Evolutionary conservation across 2,113 vertebrate genomes (phyloP), one percentile per base, ranked within the genome.

Genomic region (Lamprotornis superbus): DNA sequence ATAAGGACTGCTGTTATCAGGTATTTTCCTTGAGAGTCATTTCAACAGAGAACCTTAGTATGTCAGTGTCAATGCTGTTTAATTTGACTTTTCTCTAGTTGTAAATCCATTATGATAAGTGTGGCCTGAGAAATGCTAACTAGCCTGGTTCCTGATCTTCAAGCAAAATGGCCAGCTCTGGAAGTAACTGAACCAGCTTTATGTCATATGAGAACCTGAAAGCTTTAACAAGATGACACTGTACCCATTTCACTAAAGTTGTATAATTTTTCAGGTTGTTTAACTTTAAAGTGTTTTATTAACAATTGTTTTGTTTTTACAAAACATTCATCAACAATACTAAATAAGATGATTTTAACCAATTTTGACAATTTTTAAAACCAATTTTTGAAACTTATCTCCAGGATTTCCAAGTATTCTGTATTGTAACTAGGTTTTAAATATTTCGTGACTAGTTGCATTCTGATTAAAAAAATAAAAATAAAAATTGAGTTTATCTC

Each of bases 31-130:
- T 10, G 7, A n/a, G 5, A 53, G 17, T 39, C 3, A 6, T 4
- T 87, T 85, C 44, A 85, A 17, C 25, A 50, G 24, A 14, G 2
- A 5, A 49, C 18, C 40, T 87, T 9, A 50, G 0, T 59, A 61
- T 25, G 18, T n/a, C 20, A 57, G 4, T 3, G 10, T 15, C 0
- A 0, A 23, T 31, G 24, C 0, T 37, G 69, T 87, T 63, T 71
- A 35, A 31, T 87, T 70, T 6, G 2, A 4, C 5, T 65, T 84
- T 67, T 46, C 39, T 70, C 7, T 64, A 20, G 15, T 7, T 75
- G 6, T 19, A 67, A 82, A 7, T 53, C 10, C 10, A 16, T 42
- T 69, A 12, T 22, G 10, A 8, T 12, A 74, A 81, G 2, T 7
- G 8, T 53, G n/a, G 12, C 17, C 40, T 85, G 39, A 82, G 70